phyloP scores from a whole-genome alignment of 1,140 invertebrate species.

The Bombus superbus region DNA sequence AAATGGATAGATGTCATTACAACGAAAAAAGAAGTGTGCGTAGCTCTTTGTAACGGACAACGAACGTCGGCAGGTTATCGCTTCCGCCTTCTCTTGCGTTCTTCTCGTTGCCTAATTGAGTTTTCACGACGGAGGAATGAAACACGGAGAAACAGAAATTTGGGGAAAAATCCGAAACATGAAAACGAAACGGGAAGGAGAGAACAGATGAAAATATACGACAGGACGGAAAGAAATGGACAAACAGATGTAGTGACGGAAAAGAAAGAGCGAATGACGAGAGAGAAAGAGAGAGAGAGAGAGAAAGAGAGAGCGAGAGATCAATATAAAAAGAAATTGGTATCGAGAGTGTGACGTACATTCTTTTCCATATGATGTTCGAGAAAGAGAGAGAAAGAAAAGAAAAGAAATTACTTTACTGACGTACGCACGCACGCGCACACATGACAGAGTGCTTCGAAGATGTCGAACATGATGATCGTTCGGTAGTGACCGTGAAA shows the following conservation, averaged over 20 bases:
- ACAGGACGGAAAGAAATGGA: conserved; percentile 52
- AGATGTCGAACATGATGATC: conserved; percentile 75
- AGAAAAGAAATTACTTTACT: conserved; percentile 30
- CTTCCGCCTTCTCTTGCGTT: conserved; percentile 70
- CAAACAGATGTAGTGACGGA: conserved; percentile 28
- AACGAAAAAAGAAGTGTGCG: conserved; percentile 18
- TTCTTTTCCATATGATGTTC: conserved; percentile 53
- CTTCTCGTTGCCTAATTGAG: conserved; percentile 58
- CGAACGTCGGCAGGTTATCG: conserved; percentile 64
- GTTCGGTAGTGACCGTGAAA: conserved; percentile 72
- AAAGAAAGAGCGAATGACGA: conserved; percentile 20
- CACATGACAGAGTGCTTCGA: conserved; percentile 77
- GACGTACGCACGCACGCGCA: conserved; percentile 52
- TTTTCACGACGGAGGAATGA: conserved; percentile 6
- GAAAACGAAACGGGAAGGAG: conserved; percentile 27
- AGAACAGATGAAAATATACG: conserved; percentile 21
- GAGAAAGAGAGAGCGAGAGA: not conserved
- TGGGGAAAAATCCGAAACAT: not conserved
- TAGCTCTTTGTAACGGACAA: conserved; percentile 45
- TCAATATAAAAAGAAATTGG: conserved; percentile 43
- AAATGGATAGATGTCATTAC: conserved; percentile 10
- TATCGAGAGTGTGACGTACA: conserved; percentile 56
- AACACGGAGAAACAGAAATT: not conserved
- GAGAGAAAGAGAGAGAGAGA: conserved; percentile 28
- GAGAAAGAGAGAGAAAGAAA: conserved; percentile 34